phyloP scores from a whole-genome alignment of 2,113 vertebrate genomes.

The Pomatorhinus ruficollis region DNA sequence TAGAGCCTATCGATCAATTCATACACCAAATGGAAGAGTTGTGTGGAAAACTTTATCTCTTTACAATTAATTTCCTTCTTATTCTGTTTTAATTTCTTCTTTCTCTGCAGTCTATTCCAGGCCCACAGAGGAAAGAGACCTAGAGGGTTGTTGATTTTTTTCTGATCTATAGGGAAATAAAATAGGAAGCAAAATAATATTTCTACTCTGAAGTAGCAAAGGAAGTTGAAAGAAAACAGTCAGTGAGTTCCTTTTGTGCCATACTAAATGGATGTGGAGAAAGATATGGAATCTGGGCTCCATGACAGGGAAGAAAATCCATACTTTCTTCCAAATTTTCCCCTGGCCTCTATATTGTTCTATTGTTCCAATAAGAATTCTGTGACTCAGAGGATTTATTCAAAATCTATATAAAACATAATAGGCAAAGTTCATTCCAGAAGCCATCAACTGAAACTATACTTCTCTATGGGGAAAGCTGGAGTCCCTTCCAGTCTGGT shows the following conservation, averaged over 20 bases:
- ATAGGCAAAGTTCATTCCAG: slow-evolving; percentile 56
- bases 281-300: slow-evolving; percentile 80
- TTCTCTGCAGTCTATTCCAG: background rate
- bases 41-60: slow-evolving; percentile 39
- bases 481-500: slow-evolving; percentile 56
- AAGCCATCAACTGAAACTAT: slow-evolving; percentile 38
- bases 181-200: background rate
- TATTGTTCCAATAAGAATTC: slow-evolving; percentile 41
- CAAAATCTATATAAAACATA: slow-evolving; percentile 60
- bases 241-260: slow-evolving; percentile 45
- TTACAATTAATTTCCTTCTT: slow-evolving; percentile 6
- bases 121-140: background rate
- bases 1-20: slow-evolving; percentile 30
- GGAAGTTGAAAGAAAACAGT: background rate
- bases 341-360: slow-evolving; percentile 13
- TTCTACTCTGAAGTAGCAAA: slow-evolving; percentile 21
- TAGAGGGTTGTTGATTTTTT: background rate
- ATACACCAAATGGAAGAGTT: slow-evolving; percentile 25
- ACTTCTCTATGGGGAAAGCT: slow-evolving; percentile 38
- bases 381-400: slow-evolving; percentile 56
- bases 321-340: slow-evolving; percentile 50
- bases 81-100: background rate
- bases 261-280: slow-evolving; percentile 73
- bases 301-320: slow-evolving; percentile 77
- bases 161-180: background rate